Conservation (phyloP, 2,113 vertebrate species). For the Andinoacara biseriatus region DNA sequence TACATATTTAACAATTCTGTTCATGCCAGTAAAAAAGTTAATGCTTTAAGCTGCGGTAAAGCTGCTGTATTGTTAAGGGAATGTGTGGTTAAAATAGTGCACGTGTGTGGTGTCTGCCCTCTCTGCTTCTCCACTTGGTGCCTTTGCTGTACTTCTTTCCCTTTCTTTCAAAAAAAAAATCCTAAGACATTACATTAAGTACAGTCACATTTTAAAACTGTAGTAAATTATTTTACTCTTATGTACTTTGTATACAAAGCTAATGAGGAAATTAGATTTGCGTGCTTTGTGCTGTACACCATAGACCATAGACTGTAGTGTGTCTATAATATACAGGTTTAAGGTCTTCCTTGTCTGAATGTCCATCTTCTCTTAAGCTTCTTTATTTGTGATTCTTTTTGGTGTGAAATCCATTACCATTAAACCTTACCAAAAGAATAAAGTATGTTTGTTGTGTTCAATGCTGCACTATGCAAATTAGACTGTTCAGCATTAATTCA, state of each 20-base stretch:
- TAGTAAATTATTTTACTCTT: not conserved
- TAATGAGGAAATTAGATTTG: slow-evolving; percentile 1
- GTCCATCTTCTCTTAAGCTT: not conserved
- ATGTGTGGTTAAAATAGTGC: not conserved
- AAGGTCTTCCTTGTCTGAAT: not conserved
- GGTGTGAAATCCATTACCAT: not conserved
- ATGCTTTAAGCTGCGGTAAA: slow-evolving; percentile 3
- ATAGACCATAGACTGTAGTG: not conserved
- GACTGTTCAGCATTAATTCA: not conserved
- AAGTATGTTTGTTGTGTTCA: not conserved
- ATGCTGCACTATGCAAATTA: not conserved
- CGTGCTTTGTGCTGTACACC: not conserved
- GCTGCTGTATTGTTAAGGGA: not conserved
- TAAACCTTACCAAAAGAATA: not conserved
- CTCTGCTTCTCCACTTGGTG: not conserved
- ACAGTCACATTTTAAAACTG: not conserved
- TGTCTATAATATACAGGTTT: not conserved
- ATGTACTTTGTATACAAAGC: not conserved
- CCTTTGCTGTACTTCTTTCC: slow-evolving; percentile 3
- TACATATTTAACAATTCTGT: not conserved
- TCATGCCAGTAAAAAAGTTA: slow-evolving; percentile 15
- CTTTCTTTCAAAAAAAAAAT: not conserved
- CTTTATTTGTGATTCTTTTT: not conserved
- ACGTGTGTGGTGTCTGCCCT: slow-evolving; percentile 4
- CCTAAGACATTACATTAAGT: not conserved